Conservation (phyloP, 2,888 invertebrate genomes). For the Thyatira batis region DNA sequence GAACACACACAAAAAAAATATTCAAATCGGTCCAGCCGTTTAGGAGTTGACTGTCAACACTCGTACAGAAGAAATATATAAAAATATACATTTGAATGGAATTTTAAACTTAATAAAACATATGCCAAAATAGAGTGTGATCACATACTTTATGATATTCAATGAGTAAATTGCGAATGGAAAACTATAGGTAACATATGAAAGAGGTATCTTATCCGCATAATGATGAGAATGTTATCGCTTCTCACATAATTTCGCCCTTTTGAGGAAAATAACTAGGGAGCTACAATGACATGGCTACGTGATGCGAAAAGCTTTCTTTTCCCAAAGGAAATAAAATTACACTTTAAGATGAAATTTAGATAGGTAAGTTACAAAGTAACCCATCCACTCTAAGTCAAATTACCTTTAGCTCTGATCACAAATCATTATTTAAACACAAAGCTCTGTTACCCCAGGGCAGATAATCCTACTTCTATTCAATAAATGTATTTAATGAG, state of each 20-base stretch:
- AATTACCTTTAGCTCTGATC: slow-evolving; percentile 1
- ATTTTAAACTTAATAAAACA: not conserved
- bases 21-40: too few relatives aligned
- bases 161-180: slow-evolving; percentile 30
- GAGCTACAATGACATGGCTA: slow-evolving; percentile 46
- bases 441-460: too few relatives aligned
- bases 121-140: slow-evolving; percentile 45
- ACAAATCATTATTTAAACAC: slow-evolving; percentile 7
- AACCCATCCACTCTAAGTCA: slow-evolving; percentile 12
- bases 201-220: slow-evolving; percentile 51
- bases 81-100: not conserved
- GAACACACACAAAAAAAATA: too few relatives aligned
- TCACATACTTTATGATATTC: slow-evolving; percentile 33
- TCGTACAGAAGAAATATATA: too few relatives aligned
- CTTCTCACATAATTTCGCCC: slow-evolving; percentile 57
- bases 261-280: slow-evolving; percentile 52
- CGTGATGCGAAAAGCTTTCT: slow-evolving; percentile 38
- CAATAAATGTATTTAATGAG: too few relatives aligned
- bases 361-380: slow-evolving; percentile 14
- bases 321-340: slow-evolving; percentile 36
- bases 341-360: slow-evolving; percentile 29
- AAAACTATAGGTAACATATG: slow-evolving; percentile 43
- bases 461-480: too few relatives aligned
- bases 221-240: slow-evolving; percentile 66
- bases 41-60: too few relatives aligned